A percentile compares a stretch with the other conserved stretches of the same genome.
Conservation (phyloP, 2,797 vertebrate species). For the Champsocephalus esox region DNA sequence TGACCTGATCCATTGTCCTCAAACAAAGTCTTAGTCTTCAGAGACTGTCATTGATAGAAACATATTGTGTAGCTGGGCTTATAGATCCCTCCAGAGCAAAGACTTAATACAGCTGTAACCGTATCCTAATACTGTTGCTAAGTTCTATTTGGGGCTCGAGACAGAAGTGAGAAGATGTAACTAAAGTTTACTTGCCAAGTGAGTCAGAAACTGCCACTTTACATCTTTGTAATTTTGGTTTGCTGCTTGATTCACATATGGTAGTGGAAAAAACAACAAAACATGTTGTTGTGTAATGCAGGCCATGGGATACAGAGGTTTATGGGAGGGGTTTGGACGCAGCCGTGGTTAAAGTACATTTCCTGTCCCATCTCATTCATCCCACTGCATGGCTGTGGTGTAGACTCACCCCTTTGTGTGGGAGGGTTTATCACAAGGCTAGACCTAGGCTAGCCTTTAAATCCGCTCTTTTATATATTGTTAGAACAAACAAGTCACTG, state of each 20-base stretch:
- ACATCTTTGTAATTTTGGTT: conserved; percentile 38
- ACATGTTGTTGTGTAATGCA: conserved; percentile 64
- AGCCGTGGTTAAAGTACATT: conserved; percentile 62
- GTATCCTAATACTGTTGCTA: conserved; percentile 20
- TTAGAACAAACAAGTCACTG: conserved; percentile 14
- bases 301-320: conserved; percentile 59
- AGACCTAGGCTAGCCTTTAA: conserved; percentile 9
- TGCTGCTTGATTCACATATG: conserved; percentile 28
- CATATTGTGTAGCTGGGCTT: conserved; percentile 10
- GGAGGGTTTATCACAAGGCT: conserved; percentile 48
- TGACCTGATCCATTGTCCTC: not conserved
- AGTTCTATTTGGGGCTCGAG: conserved; percentile 1
- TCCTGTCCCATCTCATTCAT: conserved; percentile 68
- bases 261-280: conserved; percentile 43
- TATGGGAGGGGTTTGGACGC: conserved; percentile 54
- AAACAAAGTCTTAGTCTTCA: conserved; percentile 10
- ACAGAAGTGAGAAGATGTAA: conserved; percentile 20
- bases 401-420: conserved; percentile 62
- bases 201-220: conserved; percentile 53
- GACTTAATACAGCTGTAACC: not conserved
- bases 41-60: conserved; percentile 7
- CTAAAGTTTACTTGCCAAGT: conserved; percentile 10
- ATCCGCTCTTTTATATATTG: conserved; percentile 20
- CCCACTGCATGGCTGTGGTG: conserved; percentile 67
- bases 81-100: conserved; percentile 8